Base-by-base conservation (phyloP, 2,888 invertebrate genomes). In the Synanthedon tipuliformis region DNA sequence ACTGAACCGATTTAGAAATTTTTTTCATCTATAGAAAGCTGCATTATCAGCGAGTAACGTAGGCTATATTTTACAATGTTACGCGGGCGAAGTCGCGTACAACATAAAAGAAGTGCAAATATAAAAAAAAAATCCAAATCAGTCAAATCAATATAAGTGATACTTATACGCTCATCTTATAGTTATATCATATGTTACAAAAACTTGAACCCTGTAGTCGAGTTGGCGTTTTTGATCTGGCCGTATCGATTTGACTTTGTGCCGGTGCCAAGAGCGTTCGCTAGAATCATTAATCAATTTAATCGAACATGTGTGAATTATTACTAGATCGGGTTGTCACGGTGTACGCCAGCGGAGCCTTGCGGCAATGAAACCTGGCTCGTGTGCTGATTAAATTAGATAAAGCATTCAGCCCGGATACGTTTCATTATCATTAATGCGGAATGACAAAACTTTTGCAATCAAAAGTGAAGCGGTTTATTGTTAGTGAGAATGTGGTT, bases 391-490 rank as follows among this genome's bases (percentile, higher is more conserved):
- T 45, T 45, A 45, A 45, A 45, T 45, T 45, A 15, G 45, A 45
- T 45, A 45, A 45, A 45, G 45, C n/a, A 45, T 45, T 13, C 13
- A 45, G 45, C 13, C 45, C 45, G 45, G 45, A 45, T 15, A 45
- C 45, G 45, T 15, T 11, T 45, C 45, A n/a, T 45, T 45, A 45
- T 45, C 45, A 13, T 7, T 15, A 45, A 45, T 45, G 34, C 34
- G 45, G 45, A 45, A 12, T 45, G 45, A 50, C 51, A 49, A 34
- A 34, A 34, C 34, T 34, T 34, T 34, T 34, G 34, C 34, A 34
- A 34, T 34, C 61, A 58, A 57, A 60, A 64, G 65, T 62, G 62
- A 60, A 61, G 58, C 61, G 10, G 58, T 61, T 61, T 65, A 66
- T 57, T 57, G 55, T 54, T 45, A 8, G 52, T 48, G 52, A 16